A percentile compares a stretch with the other conserved stretches of the same genome.
These are phyloP conservation scores for Nasonia vitripennis DNA, from an alignment of 1,140 invertebrate genomes.

Conservation along the genomic window DNA sequence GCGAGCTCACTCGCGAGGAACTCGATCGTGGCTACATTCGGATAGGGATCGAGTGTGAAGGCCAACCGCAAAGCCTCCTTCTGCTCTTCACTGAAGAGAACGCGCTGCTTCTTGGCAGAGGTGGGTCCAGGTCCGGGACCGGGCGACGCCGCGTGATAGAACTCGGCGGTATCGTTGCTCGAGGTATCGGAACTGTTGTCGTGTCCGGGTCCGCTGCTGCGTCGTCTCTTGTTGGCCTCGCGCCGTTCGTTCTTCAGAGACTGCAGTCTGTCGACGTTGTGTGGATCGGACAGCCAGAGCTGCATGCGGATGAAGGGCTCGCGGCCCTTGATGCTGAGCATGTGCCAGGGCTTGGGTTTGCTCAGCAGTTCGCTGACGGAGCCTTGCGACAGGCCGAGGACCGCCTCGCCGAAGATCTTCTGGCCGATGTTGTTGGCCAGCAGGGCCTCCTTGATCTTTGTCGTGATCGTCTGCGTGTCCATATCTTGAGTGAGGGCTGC, in stretches of 20 bases:
- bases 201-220: constrained; percentile 86
- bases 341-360: constrained; percentile 99
- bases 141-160: constrained; percentile 90
- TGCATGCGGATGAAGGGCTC: constrained; percentile 99
- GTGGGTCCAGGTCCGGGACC: constrained; percentile 84
- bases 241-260: constrained; percentile 91
- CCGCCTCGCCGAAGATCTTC: constrained; percentile 98
- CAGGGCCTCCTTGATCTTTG: constrained; percentile 97
- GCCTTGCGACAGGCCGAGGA: constrained; percentile 96
- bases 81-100: constrained; percentile 98
- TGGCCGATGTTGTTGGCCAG: constrained; percentile 98
- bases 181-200: constrained; percentile 91
- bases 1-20: constrained; percentile 93
- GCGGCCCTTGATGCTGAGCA: constrained; percentile 98
- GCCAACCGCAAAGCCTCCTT: constrained; percentile 96
- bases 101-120: constrained; percentile 92
- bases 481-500: constrained; percentile 96
- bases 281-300: constrained; percentile 95
- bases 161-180: constrained; percentile 91
- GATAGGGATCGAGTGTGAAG: constrained; percentile 96
- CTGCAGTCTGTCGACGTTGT: constrained; percentile 93
- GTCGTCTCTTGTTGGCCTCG: constrained; percentile 90
- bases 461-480: constrained; percentile 97
- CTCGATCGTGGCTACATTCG: constrained; percentile 95
- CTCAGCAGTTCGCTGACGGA: constrained; percentile 97